A percentile compares a stretch with the other conserved stretches of the same genome.
These are phyloP conservation scores for Catamblyrhynchus diadema DNA, from an alignment of 2,797 vertebrate genomes.

Conservation along the genomic window DNA sequence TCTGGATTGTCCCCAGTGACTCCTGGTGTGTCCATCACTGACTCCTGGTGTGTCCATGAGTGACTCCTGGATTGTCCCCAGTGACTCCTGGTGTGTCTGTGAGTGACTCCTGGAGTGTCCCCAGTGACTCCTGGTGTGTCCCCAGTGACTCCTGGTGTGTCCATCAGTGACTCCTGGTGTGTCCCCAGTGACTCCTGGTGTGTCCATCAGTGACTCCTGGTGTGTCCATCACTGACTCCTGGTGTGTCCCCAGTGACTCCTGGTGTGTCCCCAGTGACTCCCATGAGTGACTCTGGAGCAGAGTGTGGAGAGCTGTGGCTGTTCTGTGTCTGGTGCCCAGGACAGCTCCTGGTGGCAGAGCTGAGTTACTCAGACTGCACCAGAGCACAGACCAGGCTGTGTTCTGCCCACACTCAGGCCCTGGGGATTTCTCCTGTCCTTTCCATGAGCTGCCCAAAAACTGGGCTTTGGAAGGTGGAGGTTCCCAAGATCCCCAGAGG, in stretches of 20 bases:
- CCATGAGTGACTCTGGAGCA: background rate
- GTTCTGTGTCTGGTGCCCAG: background rate
- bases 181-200: background rate
- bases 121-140: background rate
- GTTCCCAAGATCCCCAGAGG: background rate
- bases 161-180: background rate
- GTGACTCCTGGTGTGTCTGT: no score
- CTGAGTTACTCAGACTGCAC: background rate
- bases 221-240: no score
- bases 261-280: background rate
- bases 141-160: background rate
- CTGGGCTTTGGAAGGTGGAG: background rate
- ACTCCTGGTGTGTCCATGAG: background rate
- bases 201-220: background rate
- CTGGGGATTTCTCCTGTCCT: background rate
- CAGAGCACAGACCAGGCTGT: rapidly evolving
- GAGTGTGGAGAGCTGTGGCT: background rate
- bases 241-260: background rate
- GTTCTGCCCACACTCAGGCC: background rate
- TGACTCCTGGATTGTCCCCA: no score
- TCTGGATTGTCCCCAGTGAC: background rate
- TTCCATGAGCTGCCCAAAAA: background rate
- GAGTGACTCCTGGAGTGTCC: no score
- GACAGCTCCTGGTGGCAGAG: background rate
- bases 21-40: background rate